These are phyloP conservation scores for Ditylenchus weischeri DNA, from an alignment of 2,888 invertebrate genomes.

Conservation along the genomic window DNA sequence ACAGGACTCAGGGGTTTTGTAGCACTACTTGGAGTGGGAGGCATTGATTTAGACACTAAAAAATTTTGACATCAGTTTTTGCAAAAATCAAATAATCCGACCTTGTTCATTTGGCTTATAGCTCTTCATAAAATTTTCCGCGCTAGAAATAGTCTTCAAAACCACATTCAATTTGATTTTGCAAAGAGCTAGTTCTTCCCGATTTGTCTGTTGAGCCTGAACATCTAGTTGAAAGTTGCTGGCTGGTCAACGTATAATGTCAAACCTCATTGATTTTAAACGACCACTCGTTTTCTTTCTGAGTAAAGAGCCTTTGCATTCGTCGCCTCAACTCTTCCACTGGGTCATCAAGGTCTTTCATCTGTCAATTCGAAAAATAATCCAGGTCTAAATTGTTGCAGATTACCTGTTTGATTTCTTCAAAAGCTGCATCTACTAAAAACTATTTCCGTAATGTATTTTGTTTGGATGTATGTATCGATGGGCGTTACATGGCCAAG, in stretches of 20 bases:
- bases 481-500: too few species aligned
- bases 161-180: slow-evolving; percentile 24
- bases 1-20: not conserved
- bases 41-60: not conserved
- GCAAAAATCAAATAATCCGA: not conserved
- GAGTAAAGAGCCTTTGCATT: slow-evolving; percentile 20
- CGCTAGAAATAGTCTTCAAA: slow-evolving; percentile 1
- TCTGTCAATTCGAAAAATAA: slow-evolving; percentile 15
- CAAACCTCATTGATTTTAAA: slow-evolving; percentile 16
- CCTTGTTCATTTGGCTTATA: slow-evolving; percentile 9
- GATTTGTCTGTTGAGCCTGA: slow-evolving; percentile 9
- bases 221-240: not conserved
- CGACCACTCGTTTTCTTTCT: slow-evolving; percentile 22
- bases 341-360: slow-evolving; percentile 15
- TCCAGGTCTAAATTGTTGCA: not conserved
- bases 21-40: not conserved
- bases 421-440: slow-evolving; percentile 15
- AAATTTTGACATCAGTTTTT: too few species aligned
- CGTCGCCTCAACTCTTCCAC: slow-evolving; percentile 21
- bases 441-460: too few species aligned
- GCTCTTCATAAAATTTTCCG: slow-evolving; percentile 17
- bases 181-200: slow-evolving; percentile 24
- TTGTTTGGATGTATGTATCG: too few species aligned
- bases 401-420: slow-evolving; percentile 13
- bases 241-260: not conserved